Evolutionary conservation across 1,140 invertebrate species (phyloP).

Genomic region (Homalodisca vitripennis): DNA sequence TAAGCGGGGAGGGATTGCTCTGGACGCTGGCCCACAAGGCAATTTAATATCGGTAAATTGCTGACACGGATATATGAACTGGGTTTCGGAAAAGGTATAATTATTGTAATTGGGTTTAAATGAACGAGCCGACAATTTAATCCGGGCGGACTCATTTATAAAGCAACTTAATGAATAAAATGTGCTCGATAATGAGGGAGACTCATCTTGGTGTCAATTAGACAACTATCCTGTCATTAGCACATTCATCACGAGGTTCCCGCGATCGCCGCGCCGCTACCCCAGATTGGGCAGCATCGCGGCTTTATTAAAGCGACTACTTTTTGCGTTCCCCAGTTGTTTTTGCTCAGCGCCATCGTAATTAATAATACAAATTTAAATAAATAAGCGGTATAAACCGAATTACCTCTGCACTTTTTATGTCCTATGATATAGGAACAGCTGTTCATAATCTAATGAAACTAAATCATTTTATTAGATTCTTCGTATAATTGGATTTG

Average conservation of each 20-base stretch:
- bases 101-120: constrained; percentile 2
- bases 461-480: no score
- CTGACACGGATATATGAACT: background rate
- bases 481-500: no score
- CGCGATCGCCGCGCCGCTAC: background rate
- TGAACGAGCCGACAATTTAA: constrained; percentile 1
- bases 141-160: constrained; percentile 12
- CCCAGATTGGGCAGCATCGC: background rate
- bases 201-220: constrained; percentile 20
- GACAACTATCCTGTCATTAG: background rate
- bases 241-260: background rate
- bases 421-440: no score
- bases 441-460: no score
- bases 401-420: no score
- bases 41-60: no score
- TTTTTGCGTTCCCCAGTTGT: no score
- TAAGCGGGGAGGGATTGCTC: no score
- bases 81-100: constrained; percentile 12
- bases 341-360: no score
- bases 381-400: no score
- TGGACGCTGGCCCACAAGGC: no score
- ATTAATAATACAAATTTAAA: no score
- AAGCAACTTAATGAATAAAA: constrained; percentile 9
- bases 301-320: background rate
- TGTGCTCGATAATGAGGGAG: constrained; percentile 4